Evolutionary conservation across 1,140 invertebrate species (phyloP), one percentile per base, ranked within the genome.

Genomic region (Camponotus floridanus): DNA sequence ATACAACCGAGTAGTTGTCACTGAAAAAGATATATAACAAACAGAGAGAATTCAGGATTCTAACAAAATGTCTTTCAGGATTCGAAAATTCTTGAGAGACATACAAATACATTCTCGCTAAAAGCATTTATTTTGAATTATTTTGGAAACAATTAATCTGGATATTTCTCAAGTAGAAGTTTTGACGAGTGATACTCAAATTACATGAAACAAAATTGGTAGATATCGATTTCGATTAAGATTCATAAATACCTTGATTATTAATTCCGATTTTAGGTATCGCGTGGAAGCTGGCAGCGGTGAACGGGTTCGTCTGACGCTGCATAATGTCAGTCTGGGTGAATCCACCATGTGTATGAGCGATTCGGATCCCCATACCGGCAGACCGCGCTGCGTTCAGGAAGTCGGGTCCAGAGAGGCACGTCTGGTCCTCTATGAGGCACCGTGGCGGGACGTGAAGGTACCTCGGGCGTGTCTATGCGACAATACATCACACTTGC

Each of bases 321-420:
- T 98, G n/a, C 96, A 96, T 84, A 97, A 97, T 91, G 96, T 97
- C 0, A 97, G 97, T 11, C 96, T 98, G 70, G 97, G 97, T 0
- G 95, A 97, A 57, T 84, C 92, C 6, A 93, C 96, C n/a, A 92
- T 94, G 21, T 98, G 98, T 91, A 95, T 94, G 11, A 98, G 97
- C 5, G 96, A 97, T 51, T 94, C 96, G 0, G 97, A 98, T 92
- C 95, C 96, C 18, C 96, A 98, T 87, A 97, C 97, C 0, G 96
- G 97, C 1, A 95, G 96, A 51, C 95, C 96, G 4, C 93, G 93
- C 51, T 96, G 96, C 87, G 93, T 96, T 65, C 94, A 96, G 76
- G 96, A 96, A 79, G 87, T 94, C 1, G 95, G 95, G 36, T 94
- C 95, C 7, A 95, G 96, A 18, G 94, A 96, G 15, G 96, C 96